These are phyloP conservation scores for Rhincodon typus DNA, from an alignment of 2,797 vertebrate genomes.

Conservation along the genomic window DNA sequence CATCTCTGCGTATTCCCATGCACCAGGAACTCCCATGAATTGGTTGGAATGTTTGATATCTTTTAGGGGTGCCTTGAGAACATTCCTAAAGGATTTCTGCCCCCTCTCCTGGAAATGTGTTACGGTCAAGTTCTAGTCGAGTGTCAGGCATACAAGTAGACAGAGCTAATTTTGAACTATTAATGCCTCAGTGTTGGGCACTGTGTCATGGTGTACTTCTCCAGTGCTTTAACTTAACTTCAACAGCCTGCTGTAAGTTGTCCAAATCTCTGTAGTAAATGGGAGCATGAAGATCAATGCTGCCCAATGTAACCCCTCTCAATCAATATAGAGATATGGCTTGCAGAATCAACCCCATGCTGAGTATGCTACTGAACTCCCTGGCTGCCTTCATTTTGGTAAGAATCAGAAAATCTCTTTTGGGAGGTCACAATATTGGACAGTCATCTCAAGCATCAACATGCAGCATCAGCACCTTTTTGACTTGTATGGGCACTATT, in stretches of 20 bases:
- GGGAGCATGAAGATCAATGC: not conserved
- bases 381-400: not conserved
- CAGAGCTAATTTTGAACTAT: not conserved
- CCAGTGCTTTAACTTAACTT: not conserved
- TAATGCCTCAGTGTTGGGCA: not conserved
- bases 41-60: not conserved
- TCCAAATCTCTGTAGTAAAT: not conserved
- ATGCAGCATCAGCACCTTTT: not conserved
- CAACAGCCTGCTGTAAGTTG: not conserved
- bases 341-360: not conserved
- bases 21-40: not conserved
- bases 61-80: not conserved
- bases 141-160: not conserved
- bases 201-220: no score
- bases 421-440: not conserved
- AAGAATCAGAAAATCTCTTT: not conserved
- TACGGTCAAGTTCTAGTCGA: not conserved
- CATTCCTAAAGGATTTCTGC: not conserved
- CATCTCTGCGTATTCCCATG: not conserved
- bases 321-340: not conserved
- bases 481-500: not conserved
- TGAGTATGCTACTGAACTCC: not conserved
- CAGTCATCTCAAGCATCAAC: not conserved
- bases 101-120: not conserved
- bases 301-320: not conserved